Percentiles rank a stretch among this genome's conserved stretches.
These are phyloP conservation scores for Plecotus auritus DNA, from an alignment of 2,113 vertebrate species.

Conservation along the genomic window DNA sequence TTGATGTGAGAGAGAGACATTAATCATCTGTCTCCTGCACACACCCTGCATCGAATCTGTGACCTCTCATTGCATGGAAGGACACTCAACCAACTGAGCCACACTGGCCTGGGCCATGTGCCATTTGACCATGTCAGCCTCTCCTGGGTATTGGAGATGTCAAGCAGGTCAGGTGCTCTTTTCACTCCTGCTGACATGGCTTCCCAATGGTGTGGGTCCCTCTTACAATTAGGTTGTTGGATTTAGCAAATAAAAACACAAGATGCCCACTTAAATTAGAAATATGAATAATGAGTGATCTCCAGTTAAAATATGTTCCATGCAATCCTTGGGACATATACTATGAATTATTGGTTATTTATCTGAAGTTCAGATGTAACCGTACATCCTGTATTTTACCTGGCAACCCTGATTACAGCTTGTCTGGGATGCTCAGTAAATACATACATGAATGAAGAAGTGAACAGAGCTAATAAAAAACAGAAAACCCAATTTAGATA, in stretches of 20 bases:
- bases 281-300: not conserved
- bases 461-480: not conserved
- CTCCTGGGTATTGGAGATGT: not conserved
- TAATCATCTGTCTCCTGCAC: too few relatives aligned
- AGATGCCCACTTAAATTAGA: not conserved
- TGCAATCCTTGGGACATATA: not conserved
- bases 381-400: not conserved
- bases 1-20: too few relatives aligned
- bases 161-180: not conserved
- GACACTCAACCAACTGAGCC: too few relatives aligned
- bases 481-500: not conserved
- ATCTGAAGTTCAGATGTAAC: not conserved
- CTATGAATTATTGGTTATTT: not conserved
- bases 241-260: not conserved
- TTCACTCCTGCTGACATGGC: not conserved
- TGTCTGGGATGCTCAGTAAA: not conserved
- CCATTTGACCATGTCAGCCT: not conserved
- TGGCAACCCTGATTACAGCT: not conserved
- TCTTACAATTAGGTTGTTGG: not conserved
- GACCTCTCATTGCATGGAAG: too few relatives aligned
- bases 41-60: too few relatives aligned
- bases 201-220: fast-evolving
- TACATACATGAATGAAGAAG: not conserved
- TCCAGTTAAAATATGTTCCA: not conserved
- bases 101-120: not conserved